Base-by-base conservation (phyloP, 2,797 vertebrate genomes). In the Dipus sagitta region DNA sequence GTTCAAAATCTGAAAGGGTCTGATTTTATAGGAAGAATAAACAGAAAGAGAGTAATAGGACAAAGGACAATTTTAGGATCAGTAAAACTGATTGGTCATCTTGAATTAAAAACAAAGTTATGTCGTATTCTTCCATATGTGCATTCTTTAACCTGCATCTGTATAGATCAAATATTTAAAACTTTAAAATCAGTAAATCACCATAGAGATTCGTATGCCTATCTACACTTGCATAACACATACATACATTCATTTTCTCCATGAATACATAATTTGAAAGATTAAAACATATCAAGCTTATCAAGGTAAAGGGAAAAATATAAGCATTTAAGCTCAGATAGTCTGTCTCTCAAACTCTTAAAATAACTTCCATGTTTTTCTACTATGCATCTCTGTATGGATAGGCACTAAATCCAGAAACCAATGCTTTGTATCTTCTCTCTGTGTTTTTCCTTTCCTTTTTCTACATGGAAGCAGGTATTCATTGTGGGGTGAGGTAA, bases 221-320 rank as follows among this genome's bases (percentile, higher is more conserved):
- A 28, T 82, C 42, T 72, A 64, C 67, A 82, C 60, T 92, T 96
- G 92, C 9, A 86, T 77, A 86, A 75, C 81, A 86, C 1, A 30
- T 71, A 42, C 8, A 26, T 17, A 26, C 7, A 62, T 71, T 86
- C 6, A 6, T 91, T 86, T 90, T 87, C 52, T 92, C 60, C 87
- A 84, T 64, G 26, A 42, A 71, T 28, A 76, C 12, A 82, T n/a
- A 17, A 96, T 83, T 77, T 87, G 58, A 92, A 91, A 84, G 52
- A 89, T 87, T 77, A 94, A 92, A 96, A 87, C 82, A 6, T 23
- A 64, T 82, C n/a, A 85, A 81, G n/a, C 62, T 88, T 32, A 93
- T 88, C 86, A 91, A 93, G 47, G 26, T 84, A 93, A 96, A 78
- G 74, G 14, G 38, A 77, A 94, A 83, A 83, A 77, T 6, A 74